A percentile compares a stretch with the other conserved stretches of the same genome.
phyloP scores from a whole-genome alignment of 2,797 vertebrate genomes.

The Notamacropus eugenii region DNA sequence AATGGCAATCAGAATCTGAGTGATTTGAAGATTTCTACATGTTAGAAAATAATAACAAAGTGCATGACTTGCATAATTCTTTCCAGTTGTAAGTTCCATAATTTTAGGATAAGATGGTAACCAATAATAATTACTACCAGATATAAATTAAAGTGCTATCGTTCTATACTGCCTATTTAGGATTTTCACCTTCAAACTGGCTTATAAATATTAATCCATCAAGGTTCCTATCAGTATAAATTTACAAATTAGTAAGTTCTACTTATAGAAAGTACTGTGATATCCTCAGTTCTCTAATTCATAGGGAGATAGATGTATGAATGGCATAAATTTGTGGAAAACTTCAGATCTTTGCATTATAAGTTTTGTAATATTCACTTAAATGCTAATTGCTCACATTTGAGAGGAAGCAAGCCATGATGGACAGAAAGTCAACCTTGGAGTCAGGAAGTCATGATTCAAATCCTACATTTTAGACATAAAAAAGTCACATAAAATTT shows the following conservation, averaged over 20 bases:
- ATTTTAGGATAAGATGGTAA: background rate
- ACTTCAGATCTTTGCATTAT: background rate
- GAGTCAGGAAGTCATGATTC: background rate
- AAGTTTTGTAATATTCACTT: background rate
- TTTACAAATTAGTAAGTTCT: background rate
- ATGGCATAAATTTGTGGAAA: background rate
- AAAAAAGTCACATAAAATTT: background rate
- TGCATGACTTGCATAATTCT: background rate
- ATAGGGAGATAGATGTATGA: background rate
- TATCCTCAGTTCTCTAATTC: background rate
- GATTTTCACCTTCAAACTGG: background rate
- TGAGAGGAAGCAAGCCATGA: background rate
- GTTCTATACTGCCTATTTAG: background rate
- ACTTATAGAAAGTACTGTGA: background rate
- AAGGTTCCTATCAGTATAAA: background rate
- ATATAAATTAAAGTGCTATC: background rate
- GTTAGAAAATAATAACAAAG: background rate
- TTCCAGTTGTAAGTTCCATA: background rate
- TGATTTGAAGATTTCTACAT: slow-evolving; percentile 12
- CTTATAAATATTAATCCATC: background rate
- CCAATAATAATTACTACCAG: background rate
- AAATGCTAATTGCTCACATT: background rate
- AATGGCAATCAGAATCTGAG: slow-evolving; percentile 63
- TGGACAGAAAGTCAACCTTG: background rate
- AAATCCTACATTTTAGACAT: background rate